Evolutionary conservation across 1,140 invertebrate genomes (phyloP).

Genomic region (Anastrepha obliqua): DNA sequence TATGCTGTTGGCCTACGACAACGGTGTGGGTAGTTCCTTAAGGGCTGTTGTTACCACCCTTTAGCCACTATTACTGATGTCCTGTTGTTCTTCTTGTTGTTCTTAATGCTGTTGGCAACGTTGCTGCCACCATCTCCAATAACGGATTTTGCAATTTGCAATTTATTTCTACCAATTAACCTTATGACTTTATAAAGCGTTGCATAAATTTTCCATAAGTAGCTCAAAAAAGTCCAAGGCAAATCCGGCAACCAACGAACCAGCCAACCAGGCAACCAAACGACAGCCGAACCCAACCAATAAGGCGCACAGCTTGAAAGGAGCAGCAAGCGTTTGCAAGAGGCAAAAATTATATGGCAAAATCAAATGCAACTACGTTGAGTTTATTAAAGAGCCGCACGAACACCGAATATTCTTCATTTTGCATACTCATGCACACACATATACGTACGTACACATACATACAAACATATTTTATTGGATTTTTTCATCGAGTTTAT

Average conservation of each 20-base stretch:
- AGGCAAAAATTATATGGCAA: neutral
- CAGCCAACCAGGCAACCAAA: neutral
- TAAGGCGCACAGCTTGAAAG: neutral
- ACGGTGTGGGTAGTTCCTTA: neutral
- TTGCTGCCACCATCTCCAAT: neutral
- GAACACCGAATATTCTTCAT: neutral
- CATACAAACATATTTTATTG: too few species aligned
- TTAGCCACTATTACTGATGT: neutral
- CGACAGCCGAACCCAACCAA: neutral
- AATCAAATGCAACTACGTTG: neutral
- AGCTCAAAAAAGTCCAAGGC: neutral
- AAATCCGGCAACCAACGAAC: neutral
- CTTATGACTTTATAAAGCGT: slow-evolving; percentile 72
- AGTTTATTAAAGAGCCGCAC: neutral
- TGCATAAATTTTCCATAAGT: slow-evolving; percentile 70
- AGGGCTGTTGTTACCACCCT: neutral
- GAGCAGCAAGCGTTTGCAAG: neutral
- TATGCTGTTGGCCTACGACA: neutral
- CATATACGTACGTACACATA: too few species aligned
- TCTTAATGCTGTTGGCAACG: neutral
- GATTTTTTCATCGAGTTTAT: too few species aligned
- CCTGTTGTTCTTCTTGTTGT: neutral
- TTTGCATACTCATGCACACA: too few species aligned
- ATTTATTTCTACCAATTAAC: slow-evolving; percentile 73
- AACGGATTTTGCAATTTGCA: slow-evolving; percentile 61